These are phyloP conservation scores for Diloba caeruleocephala DNA, from an alignment of 2,888 invertebrate genomes.

Conservation along the genomic window DNA sequence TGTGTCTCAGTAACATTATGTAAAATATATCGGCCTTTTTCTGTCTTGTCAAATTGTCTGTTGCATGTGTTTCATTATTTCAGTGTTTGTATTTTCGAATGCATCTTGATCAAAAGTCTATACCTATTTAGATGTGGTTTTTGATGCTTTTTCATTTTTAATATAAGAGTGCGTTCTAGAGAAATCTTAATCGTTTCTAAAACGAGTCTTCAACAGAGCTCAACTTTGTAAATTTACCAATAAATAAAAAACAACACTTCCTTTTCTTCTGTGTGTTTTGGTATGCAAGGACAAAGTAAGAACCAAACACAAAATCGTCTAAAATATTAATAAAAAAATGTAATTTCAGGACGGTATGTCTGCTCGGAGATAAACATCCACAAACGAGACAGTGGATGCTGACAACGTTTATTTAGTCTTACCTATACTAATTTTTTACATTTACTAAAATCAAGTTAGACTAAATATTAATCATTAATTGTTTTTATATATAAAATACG, in stretches of 20 bases:
- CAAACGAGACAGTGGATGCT: conserved; percentile 62
- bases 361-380: conserved; percentile 71
- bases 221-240: too few species aligned
- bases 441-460: conserved; percentile 50
- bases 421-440: conserved; percentile 39
- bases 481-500: conserved; percentile 43
- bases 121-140: not conserved
- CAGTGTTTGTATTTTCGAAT: not conserved
- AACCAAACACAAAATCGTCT: not conserved
- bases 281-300: conserved; percentile 7
- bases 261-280: conserved; percentile 7
- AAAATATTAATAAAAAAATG: conserved; percentile 36
- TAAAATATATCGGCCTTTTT: too few species aligned
- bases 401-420: conserved; percentile 31
- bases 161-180: conserved; percentile 29
- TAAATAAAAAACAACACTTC: too few species aligned
- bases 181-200: too few species aligned
- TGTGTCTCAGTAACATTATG: too few species aligned
- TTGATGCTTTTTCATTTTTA: conserved; percentile 1
- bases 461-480: conserved; percentile 49
- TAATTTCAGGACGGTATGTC: conserved; percentile 86
- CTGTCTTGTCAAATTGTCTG: too few species aligned
- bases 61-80: conserved; percentile 29
- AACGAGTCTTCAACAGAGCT: too few species aligned
- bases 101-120: conserved; percentile 7